A percentile compares a stretch with the other conserved stretches of the same genome.
These are phyloP conservation scores for Phaethon lepturus DNA, from an alignment of 2,113 vertebrate species.

Conservation along the genomic window DNA sequence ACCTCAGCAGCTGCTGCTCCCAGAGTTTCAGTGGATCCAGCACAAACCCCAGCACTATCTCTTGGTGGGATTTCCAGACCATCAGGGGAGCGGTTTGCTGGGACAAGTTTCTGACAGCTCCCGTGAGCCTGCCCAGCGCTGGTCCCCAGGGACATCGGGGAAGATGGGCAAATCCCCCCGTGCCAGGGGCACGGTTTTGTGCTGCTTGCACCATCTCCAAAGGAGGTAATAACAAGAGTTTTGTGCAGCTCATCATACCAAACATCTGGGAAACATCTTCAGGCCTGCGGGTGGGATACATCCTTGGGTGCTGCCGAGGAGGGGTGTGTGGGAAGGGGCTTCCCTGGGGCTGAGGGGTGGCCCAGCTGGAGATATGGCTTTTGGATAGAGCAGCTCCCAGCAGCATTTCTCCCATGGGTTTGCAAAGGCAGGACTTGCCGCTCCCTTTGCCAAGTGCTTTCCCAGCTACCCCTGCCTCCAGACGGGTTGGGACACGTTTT, in stretches of 20 bases:
- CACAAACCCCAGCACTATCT: not conserved
- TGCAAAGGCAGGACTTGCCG: not conserved
- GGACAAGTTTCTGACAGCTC: rapidly evolving
- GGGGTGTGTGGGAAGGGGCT: not conserved
- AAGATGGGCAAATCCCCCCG: not conserved
- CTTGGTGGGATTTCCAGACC: not conserved
- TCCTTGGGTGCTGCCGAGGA: not conserved
- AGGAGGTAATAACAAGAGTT: not conserved
- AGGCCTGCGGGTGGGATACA: not conserved
- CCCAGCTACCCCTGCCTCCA: not conserved
- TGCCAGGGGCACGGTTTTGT: rapidly evolving
- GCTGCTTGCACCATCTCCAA: not conserved
- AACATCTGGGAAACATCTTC: not conserved
- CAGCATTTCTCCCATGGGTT: not conserved
- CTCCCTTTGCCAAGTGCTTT: not conserved
- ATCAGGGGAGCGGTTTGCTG: not conserved
- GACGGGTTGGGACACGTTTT: not conserved
- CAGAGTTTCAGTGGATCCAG: not conserved
- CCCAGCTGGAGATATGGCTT: not conserved
- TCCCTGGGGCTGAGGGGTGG: not conserved
- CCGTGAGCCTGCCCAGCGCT: not conserved
- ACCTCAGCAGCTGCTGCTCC: not conserved
- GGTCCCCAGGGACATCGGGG: no score
- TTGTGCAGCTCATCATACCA: not conserved
- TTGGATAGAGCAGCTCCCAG: not conserved